Evolutionary conservation across 1,140 invertebrate species (phyloP), one percentile per base, ranked within the genome.

Genomic region (Heterodera schachtii): DNA sequence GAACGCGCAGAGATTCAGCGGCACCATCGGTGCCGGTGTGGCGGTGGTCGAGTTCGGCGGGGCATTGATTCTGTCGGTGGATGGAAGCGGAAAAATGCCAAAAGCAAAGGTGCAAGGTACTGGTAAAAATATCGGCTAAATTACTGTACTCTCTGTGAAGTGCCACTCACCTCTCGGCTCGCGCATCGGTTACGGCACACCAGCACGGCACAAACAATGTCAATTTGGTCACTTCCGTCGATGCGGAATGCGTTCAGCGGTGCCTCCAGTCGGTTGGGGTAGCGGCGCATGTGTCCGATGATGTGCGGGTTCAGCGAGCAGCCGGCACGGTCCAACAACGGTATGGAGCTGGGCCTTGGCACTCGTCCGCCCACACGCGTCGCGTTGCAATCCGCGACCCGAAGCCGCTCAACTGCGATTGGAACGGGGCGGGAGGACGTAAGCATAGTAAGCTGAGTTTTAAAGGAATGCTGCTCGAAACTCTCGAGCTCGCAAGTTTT

Each of bases 271-370:
- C 87, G 81, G 73, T 79, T 71, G 9, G 73, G 8, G 11, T 78
- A 82, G 3, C 67, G 49, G 5, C 47, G 31, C 75, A 87, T 88
- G 64, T 88, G 73, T 19, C 83, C 81, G 43, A 87, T 87, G 21
- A 87, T 87, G 80, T 88, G 86, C n/a, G 86, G 87, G 82, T 87
- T 87, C 73, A 87, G n/a, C 46, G 86, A 83, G 76, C 86, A 87
- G 13, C 77, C 77, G 70, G 52, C 70, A 31, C 44, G 49, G 70
- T 77, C 46, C 41, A 87, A 81, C 41, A 87, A 70, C 57, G 80
- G 85, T 21, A 87, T 82, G 13, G 87, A 80, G 49, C 81, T 83
- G 41, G 77, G 83, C 57, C 60, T 47, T 21, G 84, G 86, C 43
- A 83, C 81, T 43, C 64, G 75, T 11, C 85, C 86, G 3, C 85